Conservation (phyloP, 2,888 invertebrate genomes). For the Nipponacmea schrenckii region DNA sequence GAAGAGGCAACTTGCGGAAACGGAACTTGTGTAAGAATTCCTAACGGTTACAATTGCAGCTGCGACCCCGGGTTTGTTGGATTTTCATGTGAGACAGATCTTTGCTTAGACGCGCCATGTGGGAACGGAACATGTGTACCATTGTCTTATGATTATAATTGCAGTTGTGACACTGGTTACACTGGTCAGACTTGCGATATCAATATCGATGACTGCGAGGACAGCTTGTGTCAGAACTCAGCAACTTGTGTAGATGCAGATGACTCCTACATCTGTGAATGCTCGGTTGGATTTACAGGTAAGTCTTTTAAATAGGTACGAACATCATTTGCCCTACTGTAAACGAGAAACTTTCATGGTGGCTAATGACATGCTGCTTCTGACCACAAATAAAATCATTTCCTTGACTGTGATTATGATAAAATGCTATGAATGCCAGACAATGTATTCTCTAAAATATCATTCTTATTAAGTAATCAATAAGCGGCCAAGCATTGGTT, state of each 20-base stretch:
- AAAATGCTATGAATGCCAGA: too few species aligned
- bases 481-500: too few species aligned
- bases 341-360: too few species aligned
- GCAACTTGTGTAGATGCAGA: slow-evolving; percentile 36
- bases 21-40: slow-evolving; percentile 37
- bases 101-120: slow-evolving; percentile 12
- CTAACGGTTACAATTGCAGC: background rate
- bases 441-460: too few species aligned
- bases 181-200: slow-evolving; percentile 13
- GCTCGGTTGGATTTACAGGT: slow-evolving; percentile 34
- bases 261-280: slow-evolving; percentile 36
- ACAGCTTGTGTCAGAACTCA: slow-evolving; percentile 11
- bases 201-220: slow-evolving; percentile 20
- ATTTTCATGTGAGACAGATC: slow-evolving; percentile 11
- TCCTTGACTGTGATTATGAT: too few species aligned
- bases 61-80: slow-evolving; percentile 12
- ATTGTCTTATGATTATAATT: background rate
- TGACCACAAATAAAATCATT: too few species aligned
- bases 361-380: too few species aligned
- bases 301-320: background rate
- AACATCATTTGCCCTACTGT: too few species aligned
- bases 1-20: slow-evolving; percentile 4
- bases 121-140: slow-evolving; percentile 32
- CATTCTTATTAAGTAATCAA: too few species aligned
- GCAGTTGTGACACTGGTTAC: slow-evolving; percentile 11